phyloP scores from a whole-genome alignment of 2,888 invertebrate genomes.

The Philereme transversata region DNA sequence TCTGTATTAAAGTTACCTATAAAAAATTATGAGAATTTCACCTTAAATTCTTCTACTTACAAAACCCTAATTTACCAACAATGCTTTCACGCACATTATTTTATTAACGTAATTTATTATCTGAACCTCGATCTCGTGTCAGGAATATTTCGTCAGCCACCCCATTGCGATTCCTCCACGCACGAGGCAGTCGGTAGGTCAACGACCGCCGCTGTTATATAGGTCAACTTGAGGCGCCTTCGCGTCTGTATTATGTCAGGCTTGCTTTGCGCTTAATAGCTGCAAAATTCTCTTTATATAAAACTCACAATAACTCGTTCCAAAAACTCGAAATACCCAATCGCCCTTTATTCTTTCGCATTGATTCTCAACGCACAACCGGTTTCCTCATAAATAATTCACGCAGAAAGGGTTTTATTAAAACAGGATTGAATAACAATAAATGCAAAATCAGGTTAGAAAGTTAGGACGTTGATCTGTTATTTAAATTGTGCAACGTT shows the following conservation, averaged over 20 bases:
- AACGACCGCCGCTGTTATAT: slow-evolving; percentile 75
- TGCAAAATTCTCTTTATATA: slow-evolving; percentile 57
- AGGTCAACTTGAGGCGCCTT: slow-evolving; percentile 79
- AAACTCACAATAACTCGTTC: slow-evolving; percentile 54
- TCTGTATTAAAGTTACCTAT: no score
- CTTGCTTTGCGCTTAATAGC: slow-evolving; percentile 47
- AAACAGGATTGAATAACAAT: slow-evolving; percentile 50
- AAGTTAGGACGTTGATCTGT: slow-evolving; percentile 52
- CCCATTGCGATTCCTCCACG: slow-evolving; percentile 52
- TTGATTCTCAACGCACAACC: slow-evolving; percentile 48
- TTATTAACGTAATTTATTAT: slow-evolving; percentile 35
- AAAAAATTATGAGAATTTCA: no score
- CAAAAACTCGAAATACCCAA: slow-evolving; percentile 50
- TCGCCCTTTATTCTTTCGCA: slow-evolving; percentile 25
- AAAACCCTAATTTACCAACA: not conserved
- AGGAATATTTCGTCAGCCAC: slow-evolving; percentile 51
- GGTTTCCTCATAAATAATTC: slow-evolving; percentile 63
- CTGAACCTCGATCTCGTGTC: slow-evolving; percentile 34
- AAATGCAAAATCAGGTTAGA: slow-evolving; percentile 52
- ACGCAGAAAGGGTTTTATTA: slow-evolving; percentile 61
- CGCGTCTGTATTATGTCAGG: slow-evolving; percentile 74
- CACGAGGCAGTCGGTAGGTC: slow-evolving; percentile 68
- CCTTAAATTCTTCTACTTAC: not conserved
- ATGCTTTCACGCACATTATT: slow-evolving; percentile 21
- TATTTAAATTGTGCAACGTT: slow-evolving; percentile 48